Base-by-base conservation (phyloP, 2,113 vertebrate genomes). In the Atrichornis clamosus region DNA sequence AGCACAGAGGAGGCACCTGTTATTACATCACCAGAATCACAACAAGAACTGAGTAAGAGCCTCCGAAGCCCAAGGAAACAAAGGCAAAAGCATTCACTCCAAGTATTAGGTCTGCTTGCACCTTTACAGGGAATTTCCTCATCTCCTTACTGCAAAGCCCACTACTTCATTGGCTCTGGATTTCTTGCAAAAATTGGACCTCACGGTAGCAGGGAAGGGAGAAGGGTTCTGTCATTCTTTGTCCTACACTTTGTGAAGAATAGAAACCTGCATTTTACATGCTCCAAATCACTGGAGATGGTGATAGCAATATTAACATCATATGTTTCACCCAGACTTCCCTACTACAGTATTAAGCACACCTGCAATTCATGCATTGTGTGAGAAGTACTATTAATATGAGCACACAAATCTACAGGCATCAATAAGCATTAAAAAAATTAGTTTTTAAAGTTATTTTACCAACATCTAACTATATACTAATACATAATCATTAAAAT, bases 1-100 rank as follows among this genome's bases (percentile, higher is more conserved):
- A 3, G 41, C 32, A 86, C 53, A 64, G 65, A 79, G 33, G 33
- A 89, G 55, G 24, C 56, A 95, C 74, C 87, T 93, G 55, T 84
- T 96, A 72, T 60, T 93, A 89, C 63, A 59, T 70, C 72, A 73
- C 70, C 89, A 89, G 55, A 89, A 67, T 81, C 50, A 21, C 37
- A 15, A 93, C 84, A 97, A 88, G 83, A 90, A 81, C 81, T 63
- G 80, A 94, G 62, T 74, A 89, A 89, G 52, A 84, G 59, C n/a
- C n/a, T 65, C 85, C 79, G 78, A 83, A 86, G 42, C 21, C 42
- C 47, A 50, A 84, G 68, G 27, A 93, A 72, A 39, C 55, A 21
- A 67, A 75, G 24, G 59, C 78, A 89, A 76, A 89, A 83, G 17
- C 35, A 50, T 67, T 58, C 77, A 46, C 42, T 90, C 13, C 44